A percentile compares a stretch with the other conserved stretches of the same genome.
Conservation (phyloP, 2,888 invertebrate species). For the Meta bourneti region DNA sequence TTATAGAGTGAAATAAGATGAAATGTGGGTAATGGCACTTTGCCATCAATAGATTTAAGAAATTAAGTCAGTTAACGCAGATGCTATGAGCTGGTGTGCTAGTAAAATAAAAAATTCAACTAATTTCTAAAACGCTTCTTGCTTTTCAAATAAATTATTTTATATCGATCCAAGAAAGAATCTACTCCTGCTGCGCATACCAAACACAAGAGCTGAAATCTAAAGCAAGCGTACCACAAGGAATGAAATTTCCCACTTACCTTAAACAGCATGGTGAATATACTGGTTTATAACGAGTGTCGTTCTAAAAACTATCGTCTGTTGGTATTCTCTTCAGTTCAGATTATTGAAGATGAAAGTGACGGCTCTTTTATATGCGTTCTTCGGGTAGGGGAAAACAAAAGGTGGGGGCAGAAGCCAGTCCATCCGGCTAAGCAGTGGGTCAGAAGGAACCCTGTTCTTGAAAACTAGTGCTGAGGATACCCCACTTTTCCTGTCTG, state of each 20-base stretch:
- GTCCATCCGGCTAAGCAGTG: conserved; percentile 57
- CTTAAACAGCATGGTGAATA: conserved; percentile 26
- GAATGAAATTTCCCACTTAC: background rate
- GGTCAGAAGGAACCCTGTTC: conserved; percentile 71
- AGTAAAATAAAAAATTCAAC: too few species aligned
- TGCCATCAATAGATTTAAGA: too few species aligned
- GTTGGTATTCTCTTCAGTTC: background rate
- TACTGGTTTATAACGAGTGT: background rate
- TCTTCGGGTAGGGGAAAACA: conserved; percentile 26
- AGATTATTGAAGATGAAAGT: conserved; percentile 48
- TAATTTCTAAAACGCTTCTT: too few species aligned
- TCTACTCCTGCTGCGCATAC: too few species aligned
- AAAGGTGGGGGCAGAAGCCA: conserved; percentile 39
- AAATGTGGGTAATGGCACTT: too few species aligned
- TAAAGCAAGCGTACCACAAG: too few species aligned
- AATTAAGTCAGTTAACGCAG: too few species aligned
- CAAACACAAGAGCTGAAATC: too few species aligned
- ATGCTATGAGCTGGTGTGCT: too few species aligned
- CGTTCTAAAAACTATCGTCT: background rate
- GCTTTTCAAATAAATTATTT: too few species aligned
- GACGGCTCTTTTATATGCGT: conserved; percentile 54
- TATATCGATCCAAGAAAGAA: too few species aligned
- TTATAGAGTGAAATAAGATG: too few species aligned
- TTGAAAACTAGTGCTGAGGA: conserved; percentile 53
- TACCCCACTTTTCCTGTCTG: conserved; percentile 57